phyloP scores from a whole-genome alignment of 2,113 vertebrate species.

The Nestor notabilis region DNA sequence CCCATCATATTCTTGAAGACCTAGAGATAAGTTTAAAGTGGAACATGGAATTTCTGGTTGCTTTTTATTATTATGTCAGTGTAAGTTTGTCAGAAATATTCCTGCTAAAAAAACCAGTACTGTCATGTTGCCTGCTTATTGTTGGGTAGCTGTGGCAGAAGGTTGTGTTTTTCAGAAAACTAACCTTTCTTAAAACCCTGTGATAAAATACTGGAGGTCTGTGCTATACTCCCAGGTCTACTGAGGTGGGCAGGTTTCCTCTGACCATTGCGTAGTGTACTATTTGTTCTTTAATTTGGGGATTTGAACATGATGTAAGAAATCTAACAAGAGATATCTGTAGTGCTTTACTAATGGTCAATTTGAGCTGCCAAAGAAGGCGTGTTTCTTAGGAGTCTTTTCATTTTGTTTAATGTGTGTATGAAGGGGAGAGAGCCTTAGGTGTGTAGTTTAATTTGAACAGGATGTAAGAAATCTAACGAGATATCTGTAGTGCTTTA shows the following conservation, averaged over 20 bases:
- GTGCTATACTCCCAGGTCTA: background rate
- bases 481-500: background rate
- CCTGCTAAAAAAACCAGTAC: background rate
- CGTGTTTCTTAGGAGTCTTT: background rate
- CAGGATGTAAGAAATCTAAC: no score
- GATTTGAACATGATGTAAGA: background rate
- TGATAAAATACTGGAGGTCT: background rate
- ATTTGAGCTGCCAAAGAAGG: background rate
- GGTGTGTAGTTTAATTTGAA: background rate
- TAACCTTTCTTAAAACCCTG: background rate
- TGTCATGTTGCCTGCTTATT: background rate
- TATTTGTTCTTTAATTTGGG: background rate
- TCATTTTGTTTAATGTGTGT: background rate
- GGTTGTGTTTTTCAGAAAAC: background rate
- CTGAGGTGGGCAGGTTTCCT: background rate
- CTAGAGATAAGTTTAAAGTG: background rate
- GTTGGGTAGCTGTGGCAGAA: background rate
- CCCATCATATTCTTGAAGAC: background rate
- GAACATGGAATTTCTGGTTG: background rate
- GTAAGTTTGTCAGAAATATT: background rate
- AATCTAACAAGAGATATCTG: no score
- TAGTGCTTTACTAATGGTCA: background rate
- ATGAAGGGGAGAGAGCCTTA: background rate
- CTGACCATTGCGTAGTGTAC: background rate
- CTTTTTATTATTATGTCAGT: background rate